These are phyloP conservation scores for Drosophila malerkotliana DNA, from an alignment of 1,140 invertebrate genomes.

Conservation along the genomic window DNA sequence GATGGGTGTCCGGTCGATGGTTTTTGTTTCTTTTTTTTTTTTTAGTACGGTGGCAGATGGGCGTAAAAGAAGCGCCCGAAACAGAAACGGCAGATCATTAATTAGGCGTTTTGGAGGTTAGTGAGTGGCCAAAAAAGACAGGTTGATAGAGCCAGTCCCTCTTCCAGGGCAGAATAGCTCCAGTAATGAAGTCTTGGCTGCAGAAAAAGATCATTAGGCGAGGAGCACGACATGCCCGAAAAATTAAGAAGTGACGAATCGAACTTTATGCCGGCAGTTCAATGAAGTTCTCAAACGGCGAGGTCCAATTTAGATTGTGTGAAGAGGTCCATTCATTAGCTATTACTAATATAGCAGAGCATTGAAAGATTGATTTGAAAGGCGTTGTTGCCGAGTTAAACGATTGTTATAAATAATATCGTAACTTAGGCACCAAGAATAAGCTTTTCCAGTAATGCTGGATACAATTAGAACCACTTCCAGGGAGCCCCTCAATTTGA, in stretches of 20 bases:
- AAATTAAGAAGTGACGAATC: conserved; percentile 52
- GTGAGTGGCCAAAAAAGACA: conserved; percentile 61
- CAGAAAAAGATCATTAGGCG: conserved; percentile 57
- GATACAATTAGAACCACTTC: too few species aligned
- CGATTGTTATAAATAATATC: background rate
- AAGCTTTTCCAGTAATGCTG: too few species aligned
- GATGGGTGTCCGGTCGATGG: conserved; percentile 38
- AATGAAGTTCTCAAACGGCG: conserved; percentile 42
- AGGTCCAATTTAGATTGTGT: conserved; percentile 41
- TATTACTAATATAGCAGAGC: conserved; percentile 1
- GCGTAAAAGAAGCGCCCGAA: conserved; percentile 69
- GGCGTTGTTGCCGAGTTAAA: background rate
- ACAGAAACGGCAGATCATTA: conserved; percentile 58
- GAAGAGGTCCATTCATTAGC: conserved; percentile 28
- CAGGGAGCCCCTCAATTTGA: background rate
- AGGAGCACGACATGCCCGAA: conserved; percentile 18
- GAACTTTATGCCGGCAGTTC: conserved; percentile 40
- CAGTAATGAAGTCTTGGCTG: conserved; percentile 33
- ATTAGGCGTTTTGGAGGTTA: conserved; percentile 76
- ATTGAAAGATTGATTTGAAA: conserved; percentile 3
- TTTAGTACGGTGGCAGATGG: conserved; percentile 64
- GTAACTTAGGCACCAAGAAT: background rate
- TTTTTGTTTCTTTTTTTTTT: conserved; percentile 11
- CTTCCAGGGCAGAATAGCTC: conserved; percentile 38
- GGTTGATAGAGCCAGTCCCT: conserved; percentile 52